These are phyloP conservation scores for Caenorhabditis tropicalis DNA, from an alignment of 1,140 invertebrate genomes.

Conservation along the genomic window DNA sequence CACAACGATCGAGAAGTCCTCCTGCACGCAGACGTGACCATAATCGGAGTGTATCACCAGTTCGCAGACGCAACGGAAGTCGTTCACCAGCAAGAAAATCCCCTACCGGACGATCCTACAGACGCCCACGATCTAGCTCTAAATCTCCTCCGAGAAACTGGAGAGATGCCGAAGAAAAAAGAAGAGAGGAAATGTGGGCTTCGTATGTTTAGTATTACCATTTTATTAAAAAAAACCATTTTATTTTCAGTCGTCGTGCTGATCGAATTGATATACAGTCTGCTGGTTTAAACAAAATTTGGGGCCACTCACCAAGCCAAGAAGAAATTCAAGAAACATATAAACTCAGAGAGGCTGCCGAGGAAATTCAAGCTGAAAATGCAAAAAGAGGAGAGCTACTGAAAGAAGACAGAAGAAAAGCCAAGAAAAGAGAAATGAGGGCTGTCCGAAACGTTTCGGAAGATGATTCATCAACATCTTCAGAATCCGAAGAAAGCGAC, in stretches of 20 bases:
- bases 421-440: conserved; percentile 3
- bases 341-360: conserved; percentile 48
- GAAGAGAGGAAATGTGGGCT: conserved; percentile 37
- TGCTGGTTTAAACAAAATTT: conserved; percentile 59
- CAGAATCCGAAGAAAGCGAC: conserved; percentile 38
- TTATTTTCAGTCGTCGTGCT: conserved; percentile 59
- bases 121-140: not conserved
- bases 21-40: not conserved
- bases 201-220: not conserved
- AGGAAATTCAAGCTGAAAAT: conserved; percentile 56
- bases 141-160: not conserved
- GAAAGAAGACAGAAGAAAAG: conserved; percentile 65
- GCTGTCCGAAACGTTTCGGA: conserved; percentile 22
- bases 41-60: not conserved
- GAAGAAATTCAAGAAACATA: conserved; percentile 59
- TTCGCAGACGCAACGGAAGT: not conserved
- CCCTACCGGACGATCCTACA: not conserved
- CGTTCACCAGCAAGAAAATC: not conserved
- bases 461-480: conserved; percentile 36
- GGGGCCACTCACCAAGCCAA: conserved; percentile 65
- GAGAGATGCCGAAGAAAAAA: conserved; percentile 17
- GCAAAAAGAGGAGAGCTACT: conserved; percentile 44
- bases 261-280: conserved; percentile 58
- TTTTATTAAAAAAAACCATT: not conserved
- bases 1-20: not conserved